Evolutionary conservation across 1,140 invertebrate genomes (phyloP).

Genomic region (Cydia splendana): DNA sequence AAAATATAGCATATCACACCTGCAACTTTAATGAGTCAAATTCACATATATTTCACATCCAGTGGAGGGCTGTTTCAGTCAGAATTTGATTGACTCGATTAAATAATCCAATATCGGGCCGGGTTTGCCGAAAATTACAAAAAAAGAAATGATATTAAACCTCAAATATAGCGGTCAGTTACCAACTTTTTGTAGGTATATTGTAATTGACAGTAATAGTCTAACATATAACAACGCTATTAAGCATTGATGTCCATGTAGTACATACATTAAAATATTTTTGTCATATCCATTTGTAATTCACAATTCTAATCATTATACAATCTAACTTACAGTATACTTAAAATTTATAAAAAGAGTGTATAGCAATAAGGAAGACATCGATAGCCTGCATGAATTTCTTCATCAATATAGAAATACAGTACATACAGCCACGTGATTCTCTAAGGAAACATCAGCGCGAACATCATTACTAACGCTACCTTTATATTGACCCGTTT

Average conservation of each 20-base stretch:
- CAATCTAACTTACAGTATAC: conserved; percentile 68
- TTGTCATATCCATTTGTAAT: conserved; percentile 17
- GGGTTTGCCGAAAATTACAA: no score
- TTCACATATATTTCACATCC: no score
- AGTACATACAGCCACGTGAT: conserved; percentile 3
- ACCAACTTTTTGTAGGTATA: conserved; percentile 31
- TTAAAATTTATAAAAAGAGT: conserved; percentile 72
- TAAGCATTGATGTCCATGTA: neutral
- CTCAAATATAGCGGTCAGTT: neutral
- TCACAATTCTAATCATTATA: conserved; percentile 44
- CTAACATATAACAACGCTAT: conserved; percentile 32
- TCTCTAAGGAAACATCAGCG: conserved; percentile 6
- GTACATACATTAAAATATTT: neutral
- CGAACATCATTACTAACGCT: neutral
- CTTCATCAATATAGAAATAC: conserved; percentile 65
- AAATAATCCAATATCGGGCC: no score
- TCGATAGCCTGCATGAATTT: conserved; percentile 77
- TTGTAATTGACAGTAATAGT: conserved; percentile 39
- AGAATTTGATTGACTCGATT: no score
- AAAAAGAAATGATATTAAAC: no score
- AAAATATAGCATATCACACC: no score
- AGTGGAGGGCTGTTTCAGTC: no score
- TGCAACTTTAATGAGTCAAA: no score
- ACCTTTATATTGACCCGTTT: neutral
- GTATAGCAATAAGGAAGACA: conserved; percentile 79